Conservation (phyloP, 2,888 invertebrate species). For the Agrochola lychnidis region DNA sequence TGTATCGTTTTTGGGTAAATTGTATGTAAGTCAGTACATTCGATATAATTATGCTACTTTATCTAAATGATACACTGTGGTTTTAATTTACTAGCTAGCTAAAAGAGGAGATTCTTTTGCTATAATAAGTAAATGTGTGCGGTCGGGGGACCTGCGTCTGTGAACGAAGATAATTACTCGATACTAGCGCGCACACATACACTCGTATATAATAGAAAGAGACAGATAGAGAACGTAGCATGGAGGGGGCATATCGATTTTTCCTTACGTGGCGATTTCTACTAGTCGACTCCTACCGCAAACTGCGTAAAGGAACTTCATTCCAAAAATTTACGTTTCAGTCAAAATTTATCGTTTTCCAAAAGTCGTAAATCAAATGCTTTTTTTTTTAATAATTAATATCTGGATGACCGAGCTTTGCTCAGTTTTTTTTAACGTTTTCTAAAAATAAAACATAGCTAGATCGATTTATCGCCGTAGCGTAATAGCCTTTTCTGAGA, state of each 20-base stretch:
- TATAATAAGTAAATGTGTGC: not conserved
- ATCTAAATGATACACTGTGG: slow-evolving; percentile 4
- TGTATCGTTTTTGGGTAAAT: not conserved
- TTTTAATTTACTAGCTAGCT: not conserved
- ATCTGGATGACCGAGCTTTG: too few species aligned
- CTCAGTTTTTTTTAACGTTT: too few species aligned
- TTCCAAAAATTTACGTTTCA: not conserved
- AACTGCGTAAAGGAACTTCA: not conserved
- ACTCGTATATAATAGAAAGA: not conserved
- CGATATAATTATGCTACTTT: slow-evolving; percentile 15
- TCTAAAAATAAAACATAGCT: too few species aligned
- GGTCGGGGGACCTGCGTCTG: not conserved
- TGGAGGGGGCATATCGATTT: not conserved
- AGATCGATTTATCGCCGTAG: too few species aligned
- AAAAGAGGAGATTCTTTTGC: not conserved
- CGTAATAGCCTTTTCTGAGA: too few species aligned
- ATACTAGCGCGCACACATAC: not conserved
- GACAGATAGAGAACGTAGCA: not conserved
- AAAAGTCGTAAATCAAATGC: not conserved
- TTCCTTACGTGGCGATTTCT: not conserved
- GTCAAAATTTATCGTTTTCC: not conserved
- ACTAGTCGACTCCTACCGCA: not conserved
- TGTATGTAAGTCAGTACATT: not conserved
- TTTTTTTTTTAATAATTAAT: not conserved
- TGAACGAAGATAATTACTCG: not conserved